Percentiles rank a stretch among this genome's conserved stretches.
Evolutionary conservation across 1,140 invertebrate species (phyloP).

Genomic region (Neoseiulus cucumeris): DNA sequence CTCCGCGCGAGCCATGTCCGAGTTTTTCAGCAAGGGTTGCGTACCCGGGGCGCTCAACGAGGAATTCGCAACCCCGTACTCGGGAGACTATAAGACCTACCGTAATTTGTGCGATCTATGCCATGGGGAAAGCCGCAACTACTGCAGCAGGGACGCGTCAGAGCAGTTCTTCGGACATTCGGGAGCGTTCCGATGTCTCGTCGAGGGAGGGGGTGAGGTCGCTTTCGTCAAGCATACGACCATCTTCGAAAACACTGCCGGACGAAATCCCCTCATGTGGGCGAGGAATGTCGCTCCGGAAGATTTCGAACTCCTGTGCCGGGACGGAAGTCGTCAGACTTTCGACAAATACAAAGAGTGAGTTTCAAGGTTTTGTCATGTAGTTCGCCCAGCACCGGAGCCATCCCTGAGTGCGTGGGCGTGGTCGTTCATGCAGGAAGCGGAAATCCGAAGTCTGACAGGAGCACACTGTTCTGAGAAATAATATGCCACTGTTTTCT

Average conservation of each 20-base stretch:
- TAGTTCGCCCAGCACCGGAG: too few relatives aligned
- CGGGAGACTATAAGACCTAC: constrained; percentile 45
- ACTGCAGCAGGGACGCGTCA: constrained; percentile 58
- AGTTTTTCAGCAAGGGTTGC: constrained; percentile 56
- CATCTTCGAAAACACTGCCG: constrained; percentile 70
- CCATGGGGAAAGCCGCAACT: constrained; percentile 56
- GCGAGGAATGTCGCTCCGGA: constrained; percentile 69
- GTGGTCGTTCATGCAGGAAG: too few relatives aligned
- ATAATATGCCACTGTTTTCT: too few relatives aligned
- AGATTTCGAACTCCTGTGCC: constrained; percentile 81
- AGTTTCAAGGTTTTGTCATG: not conserved
- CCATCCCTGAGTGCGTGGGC: too few relatives aligned
- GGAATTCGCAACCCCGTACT: constrained; percentile 50
- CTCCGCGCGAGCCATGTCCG: constrained; percentile 59
- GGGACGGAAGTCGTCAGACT: constrained; percentile 47
- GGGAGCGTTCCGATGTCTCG: constrained; percentile 74
- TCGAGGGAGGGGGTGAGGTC: constrained; percentile 82
- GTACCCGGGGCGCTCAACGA: constrained; percentile 30
- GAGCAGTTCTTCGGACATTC: constrained; percentile 75
- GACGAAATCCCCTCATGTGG: constrained; percentile 62
- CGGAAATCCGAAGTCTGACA: too few relatives aligned
- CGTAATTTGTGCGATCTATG: constrained; percentile 74
- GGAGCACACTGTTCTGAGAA: too few relatives aligned
- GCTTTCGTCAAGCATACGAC: constrained; percentile 79
- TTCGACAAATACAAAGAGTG: constrained; percentile 18